These are phyloP conservation scores for Eurystomus gularis DNA, from an alignment of 2,113 vertebrate genomes.

Conservation along the genomic window DNA sequence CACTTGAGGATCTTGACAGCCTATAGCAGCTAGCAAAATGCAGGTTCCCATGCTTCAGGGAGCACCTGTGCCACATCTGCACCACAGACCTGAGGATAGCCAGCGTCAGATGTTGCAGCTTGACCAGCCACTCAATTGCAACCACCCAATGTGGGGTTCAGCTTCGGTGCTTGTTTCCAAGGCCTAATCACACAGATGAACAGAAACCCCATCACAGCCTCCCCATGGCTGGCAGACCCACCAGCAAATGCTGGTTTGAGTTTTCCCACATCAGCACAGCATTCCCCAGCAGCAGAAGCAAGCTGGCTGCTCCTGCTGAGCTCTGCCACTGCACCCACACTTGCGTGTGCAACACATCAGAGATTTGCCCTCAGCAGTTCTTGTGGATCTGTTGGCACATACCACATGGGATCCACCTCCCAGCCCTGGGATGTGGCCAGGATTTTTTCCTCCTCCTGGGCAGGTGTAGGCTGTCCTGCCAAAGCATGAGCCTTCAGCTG, in stretches of 20 bases:
- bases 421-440: neutral
- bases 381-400: neutral
- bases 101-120: neutral
- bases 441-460: neutral
- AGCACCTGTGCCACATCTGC: neutral
- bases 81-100: fast-evolving
- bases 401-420: neutral
- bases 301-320: neutral
- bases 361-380: neutral
- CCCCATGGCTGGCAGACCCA: neutral
- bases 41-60: fast-evolving
- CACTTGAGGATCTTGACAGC: neutral
- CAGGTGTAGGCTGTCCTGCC: neutral
- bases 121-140: fast-evolving
- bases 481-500: neutral
- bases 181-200: neutral
- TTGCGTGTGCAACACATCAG: too few relatives aligned
- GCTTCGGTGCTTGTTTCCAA: neutral
- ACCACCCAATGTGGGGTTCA: neutral
- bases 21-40: neutral
- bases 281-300: neutral
- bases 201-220: neutral
- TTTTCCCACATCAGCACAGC: neutral
- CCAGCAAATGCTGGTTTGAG: neutral
- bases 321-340: neutral